Conservation (phyloP, 2,113 vertebrate species). For the Trochalopteron elliotii region DNA sequence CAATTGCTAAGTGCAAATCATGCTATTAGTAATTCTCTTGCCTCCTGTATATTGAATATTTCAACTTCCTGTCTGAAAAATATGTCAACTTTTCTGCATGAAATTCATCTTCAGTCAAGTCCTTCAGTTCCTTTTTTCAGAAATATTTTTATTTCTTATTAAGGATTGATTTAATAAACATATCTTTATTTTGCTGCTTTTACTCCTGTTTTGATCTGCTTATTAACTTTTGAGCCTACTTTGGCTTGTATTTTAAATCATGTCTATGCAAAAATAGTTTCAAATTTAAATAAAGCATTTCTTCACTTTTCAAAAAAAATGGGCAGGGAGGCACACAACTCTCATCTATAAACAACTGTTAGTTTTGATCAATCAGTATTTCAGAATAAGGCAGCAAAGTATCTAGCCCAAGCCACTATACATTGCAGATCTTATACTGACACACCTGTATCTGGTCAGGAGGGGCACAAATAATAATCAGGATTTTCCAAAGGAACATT, state of each 20-base stretch:
- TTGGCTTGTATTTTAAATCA: background rate
- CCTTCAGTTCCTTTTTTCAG: background rate
- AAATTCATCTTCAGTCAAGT: background rate
- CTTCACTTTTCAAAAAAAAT: background rate
- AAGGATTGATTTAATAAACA: background rate
- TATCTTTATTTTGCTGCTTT: background rate
- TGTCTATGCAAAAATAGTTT: background rate
- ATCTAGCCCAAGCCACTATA: background rate
- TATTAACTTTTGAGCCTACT: background rate
- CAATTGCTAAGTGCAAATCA: background rate
- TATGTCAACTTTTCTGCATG: background rate
- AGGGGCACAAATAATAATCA: background rate
- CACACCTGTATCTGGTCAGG: no score
- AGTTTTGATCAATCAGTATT: background rate
- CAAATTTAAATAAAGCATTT: background rate
- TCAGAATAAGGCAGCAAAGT: background rate
- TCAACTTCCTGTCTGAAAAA: background rate
- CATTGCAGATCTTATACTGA: background rate
- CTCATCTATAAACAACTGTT: background rate
- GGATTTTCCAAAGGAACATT: background rate
- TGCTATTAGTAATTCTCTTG: background rate
- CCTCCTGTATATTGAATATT: background rate
- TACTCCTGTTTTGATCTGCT: background rate
- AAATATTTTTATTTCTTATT: background rate
- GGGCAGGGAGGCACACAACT: fast-evolving